Evolutionary conservation across 2,113 vertebrate genomes (phyloP), one percentile per base, ranked within the genome.

Genomic region (Mus spicilegus): DNA sequence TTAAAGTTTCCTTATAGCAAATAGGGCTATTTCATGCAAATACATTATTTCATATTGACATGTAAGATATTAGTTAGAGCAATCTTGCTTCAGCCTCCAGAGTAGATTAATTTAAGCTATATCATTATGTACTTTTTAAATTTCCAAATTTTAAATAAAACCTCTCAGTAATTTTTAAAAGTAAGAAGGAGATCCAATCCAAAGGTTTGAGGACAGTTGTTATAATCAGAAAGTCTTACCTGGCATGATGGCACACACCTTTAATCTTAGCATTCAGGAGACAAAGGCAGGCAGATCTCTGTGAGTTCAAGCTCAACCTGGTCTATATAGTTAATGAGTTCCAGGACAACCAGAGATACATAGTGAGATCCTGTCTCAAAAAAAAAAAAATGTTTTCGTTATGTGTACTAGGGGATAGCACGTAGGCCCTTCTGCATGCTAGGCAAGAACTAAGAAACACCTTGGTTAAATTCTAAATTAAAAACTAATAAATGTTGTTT

Each of bases 171-270:
- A 84, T 58, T 97, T 92, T 80, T 86, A 85, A 85, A 24, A 89
- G 46, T 61, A 78, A 86, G 63, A 89, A 90, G 12, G 69, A 87
- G 24, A 88, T 16, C 11, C 46, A 82, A 88, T 16, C 7, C 46
- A 82, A 94, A 69, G 28, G 3, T 70, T 65, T 91, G 54, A 91
- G 46, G 65, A 90, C 33, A 78, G 13, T 73, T 94, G 19, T 72
- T 78, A 54, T 84, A 93, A 90, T 63, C 69, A 94, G 80, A 89
- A 93, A 26, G 91, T 65, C 26, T 87, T 80, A 49, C 16, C 49
- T 33, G 49, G 30, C 24, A 36, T 54, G 76, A 8, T 78, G 76
- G 26, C 7, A 1, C 7, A 78, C 16, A 9, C 46, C 28, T 51
- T 51, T 78, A 33, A 30, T 78, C 76, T 30, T 30, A 30, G 76